phyloP scores from a whole-genome alignment of 2,888 invertebrate species.

The Oscheius onirici region DNA sequence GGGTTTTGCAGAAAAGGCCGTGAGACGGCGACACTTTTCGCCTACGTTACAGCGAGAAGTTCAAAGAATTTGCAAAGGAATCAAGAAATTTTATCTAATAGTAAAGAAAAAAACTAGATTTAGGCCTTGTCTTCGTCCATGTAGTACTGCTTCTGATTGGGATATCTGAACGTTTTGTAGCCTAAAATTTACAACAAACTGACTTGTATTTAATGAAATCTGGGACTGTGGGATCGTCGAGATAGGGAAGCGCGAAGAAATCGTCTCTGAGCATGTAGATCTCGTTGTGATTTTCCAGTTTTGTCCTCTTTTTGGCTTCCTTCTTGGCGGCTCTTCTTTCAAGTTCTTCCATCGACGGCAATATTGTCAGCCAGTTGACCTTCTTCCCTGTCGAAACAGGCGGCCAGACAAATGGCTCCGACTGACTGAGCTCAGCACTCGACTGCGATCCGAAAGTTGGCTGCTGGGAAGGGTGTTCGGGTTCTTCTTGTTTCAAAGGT shows the following conservation, averaged over 20 bases:
- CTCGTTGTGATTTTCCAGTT: background rate
- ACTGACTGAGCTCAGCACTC: background rate
- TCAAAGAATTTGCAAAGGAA: no score
- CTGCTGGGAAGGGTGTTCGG: background rate
- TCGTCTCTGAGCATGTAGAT: conserved; percentile 43
- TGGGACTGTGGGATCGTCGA: conserved; percentile 51
- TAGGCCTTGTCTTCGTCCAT: conserved; percentile 53
- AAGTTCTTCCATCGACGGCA: conserved; percentile 53
- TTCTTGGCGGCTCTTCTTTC: conserved; percentile 37
- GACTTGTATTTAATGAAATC: conserved; percentile 60
- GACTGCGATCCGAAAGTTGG: background rate
- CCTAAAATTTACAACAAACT: conserved; percentile 22
- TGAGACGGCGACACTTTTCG: no score
- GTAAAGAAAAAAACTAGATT: no score
- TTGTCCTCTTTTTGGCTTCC: background rate
- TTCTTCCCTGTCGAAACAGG: conserved; percentile 4
- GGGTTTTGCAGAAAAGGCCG: no score
- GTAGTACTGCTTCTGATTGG: conserved; percentile 50
- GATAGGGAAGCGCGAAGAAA: conserved; percentile 56
- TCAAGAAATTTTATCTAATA: no score
- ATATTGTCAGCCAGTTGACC: conserved; percentile 51
- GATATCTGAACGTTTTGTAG: conserved; percentile 49
- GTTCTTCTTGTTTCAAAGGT: background rate
- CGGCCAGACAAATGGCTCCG: no score
- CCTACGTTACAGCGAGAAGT: no score